These are phyloP conservation scores for Cosmopolites sordidus DNA, from an alignment of 2,888 invertebrate species.

Conservation along the genomic window DNA sequence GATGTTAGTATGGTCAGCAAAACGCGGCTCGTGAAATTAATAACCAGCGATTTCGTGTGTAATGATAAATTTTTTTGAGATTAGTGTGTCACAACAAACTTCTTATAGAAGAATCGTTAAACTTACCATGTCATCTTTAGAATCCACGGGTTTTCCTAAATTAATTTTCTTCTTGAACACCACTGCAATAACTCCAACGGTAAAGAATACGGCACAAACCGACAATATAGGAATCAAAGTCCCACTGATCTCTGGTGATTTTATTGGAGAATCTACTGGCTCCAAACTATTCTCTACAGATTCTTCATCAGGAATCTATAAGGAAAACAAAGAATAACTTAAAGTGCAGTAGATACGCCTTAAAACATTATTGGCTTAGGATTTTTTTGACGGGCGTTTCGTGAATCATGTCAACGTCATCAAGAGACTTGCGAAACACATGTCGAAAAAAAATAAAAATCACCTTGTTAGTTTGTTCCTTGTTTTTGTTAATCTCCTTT, in stretches of 20 bases:
- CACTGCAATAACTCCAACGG: slow-evolving; percentile 63
- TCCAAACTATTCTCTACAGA: slow-evolving; percentile 29
- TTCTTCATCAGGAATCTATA: slow-evolving; percentile 15
- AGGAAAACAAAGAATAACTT: not conserved
- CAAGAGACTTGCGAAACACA: too few relatives aligned
- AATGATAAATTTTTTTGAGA: too few relatives aligned
- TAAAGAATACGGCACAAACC: slow-evolving; percentile 64
- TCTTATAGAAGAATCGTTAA: too few relatives aligned
- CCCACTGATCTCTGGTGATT: slow-evolving; percentile 55
- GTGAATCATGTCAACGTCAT: too few relatives aligned
- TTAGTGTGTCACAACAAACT: too few relatives aligned
- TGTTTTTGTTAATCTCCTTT: slow-evolving; percentile 6
- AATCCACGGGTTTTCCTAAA: slow-evolving; percentile 58
- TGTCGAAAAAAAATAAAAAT: too few relatives aligned
- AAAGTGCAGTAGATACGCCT: too few relatives aligned
- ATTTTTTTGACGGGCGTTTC: too few relatives aligned
- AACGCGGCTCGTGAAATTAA: too few relatives aligned
- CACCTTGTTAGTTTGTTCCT: not conserved
- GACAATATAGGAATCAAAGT: slow-evolving; percentile 69
- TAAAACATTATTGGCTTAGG: too few relatives aligned
- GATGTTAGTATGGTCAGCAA: too few relatives aligned
- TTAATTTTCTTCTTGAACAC: slow-evolving; percentile 70
- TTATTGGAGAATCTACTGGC: slow-evolving; percentile 44
- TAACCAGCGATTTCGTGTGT: too few relatives aligned
- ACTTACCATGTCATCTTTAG: slow-evolving; percentile 72